A percentile compares a stretch with the other conserved stretches of the same genome.
These are phyloP conservation scores for Vannuccia rotundouncinata DNA, from an alignment of 2,888 invertebrate species.

Conservation along the genomic window DNA sequence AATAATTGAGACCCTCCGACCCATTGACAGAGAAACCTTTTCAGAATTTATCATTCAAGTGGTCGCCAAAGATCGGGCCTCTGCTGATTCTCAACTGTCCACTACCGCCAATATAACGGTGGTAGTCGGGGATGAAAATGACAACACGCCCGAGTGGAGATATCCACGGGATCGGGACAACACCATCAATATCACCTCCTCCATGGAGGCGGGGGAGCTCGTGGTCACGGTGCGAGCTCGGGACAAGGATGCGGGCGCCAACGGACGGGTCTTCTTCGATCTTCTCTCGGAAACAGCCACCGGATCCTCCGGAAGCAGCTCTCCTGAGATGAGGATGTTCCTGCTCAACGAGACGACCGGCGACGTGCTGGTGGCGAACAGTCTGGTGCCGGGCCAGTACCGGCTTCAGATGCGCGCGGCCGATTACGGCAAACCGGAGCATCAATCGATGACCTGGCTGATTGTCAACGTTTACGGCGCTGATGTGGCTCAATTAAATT, in stretches of 20 bases:
- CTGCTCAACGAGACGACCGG: conserved; percentile 24
- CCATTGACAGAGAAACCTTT: conserved; percentile 30
- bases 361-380: neutral
- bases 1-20: neutral
- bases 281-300: neutral
- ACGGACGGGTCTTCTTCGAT: conserved; percentile 20
- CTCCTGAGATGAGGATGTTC: neutral
- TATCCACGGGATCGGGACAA: conserved; percentile 5
- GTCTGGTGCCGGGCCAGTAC: neutral
- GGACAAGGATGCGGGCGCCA: conserved; percentile 16
- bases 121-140: conserved; percentile 24
- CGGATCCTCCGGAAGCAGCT: neutral
- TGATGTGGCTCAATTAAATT: conserved; percentile 10
- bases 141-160: conserved; percentile 27
- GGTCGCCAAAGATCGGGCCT: neutral
- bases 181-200: conserved; percentile 12
- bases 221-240: conserved; percentile 1
- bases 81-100: neutral
- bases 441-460: neutral
- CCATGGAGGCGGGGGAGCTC: conserved; percentile 16
- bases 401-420: neutral
- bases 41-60: conserved; percentile 20
- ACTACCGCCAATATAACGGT: conserved; percentile 27
- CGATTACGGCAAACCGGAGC: neutral
- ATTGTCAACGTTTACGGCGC: conserved; percentile 19